Evolutionary conservation across 2,113 vertebrate genomes (phyloP), one percentile per base, ranked within the genome.

Genomic region (Leucopsar rothschildi): DNA sequence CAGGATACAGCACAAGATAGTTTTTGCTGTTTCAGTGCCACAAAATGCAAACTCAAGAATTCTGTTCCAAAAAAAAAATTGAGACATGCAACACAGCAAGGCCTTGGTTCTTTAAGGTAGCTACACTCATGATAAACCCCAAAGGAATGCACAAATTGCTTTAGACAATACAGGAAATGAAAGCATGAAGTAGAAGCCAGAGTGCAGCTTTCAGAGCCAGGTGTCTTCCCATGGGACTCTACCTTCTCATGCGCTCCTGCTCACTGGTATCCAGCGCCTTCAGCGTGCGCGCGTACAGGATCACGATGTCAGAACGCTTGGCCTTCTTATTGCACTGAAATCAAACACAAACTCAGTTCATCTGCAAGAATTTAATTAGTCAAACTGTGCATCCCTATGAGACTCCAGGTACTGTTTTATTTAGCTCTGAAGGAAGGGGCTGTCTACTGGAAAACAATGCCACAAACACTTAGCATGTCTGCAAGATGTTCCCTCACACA

Each of bases 261-360:
- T 99, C 99, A 0, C 97, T 98, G 86, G 99, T 99, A 71, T 99
- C 99, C 87, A 99, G 87, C 0, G 98, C 99, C 91, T 97, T 98
- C 88, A 99, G 44, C 42, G 98, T 98, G 10, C 98, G 98, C 4
- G 99, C 99, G 6, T 99, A 99, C 59, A 99, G 98, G 55, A 99
- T 72, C 84, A 99, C 98, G 5, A 99, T 98, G 89, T 99, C 99
- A 0, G 98, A 98, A 2, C 98, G 98, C 91, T 99, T 99, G 4
- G 99, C 99, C 75, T 99, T 99, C 98, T 99, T 99, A 94, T 99
- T 99, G 96, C 99, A 99, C 99, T 99, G 83, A 37, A 94, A 84
- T 35, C 53, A 68, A 80, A 87, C 77, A 94, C 4, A 96, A 15
- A 45, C 47, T 96, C 44, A 55, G 45, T 14, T 95, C 35, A 45